Conservation (phyloP, 2,113 vertebrate genomes). For the Lota lota region DNA sequence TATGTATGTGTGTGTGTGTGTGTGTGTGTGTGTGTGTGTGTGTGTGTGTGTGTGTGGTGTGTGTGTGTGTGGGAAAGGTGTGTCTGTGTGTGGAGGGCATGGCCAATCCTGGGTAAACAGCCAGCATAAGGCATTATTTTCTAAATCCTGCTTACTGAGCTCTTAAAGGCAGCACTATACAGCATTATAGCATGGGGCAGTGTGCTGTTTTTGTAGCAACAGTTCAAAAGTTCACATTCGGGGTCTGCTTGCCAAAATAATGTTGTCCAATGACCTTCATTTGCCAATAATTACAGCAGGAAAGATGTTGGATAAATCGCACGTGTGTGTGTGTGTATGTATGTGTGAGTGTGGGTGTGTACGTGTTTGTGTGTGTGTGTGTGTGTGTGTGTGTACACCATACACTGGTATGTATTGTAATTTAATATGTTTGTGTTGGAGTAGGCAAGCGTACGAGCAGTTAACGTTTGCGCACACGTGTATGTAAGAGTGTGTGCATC, state of each 20-base stretch:
- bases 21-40: conserved; percentile 57
- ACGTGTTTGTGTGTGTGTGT: background rate
- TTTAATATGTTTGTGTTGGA: too few relatives aligned
- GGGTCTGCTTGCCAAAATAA: conserved; percentile 46
- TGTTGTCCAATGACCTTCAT: conserved; percentile 49
- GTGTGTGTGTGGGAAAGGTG: conserved; percentile 56
- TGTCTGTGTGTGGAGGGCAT: conserved; percentile 57
- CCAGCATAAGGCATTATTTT: conserved; percentile 94
- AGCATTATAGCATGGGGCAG: conserved; percentile 58
- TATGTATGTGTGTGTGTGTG: background rate
- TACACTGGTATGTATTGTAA: too few relatives aligned
- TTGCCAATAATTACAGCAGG: conserved; percentile 44
- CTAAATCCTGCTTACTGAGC: conserved; percentile 75
- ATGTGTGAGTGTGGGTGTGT: background rate
- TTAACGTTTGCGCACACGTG: background rate
- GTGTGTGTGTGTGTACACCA: background rate
- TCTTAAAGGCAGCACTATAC: conserved; percentile 76
- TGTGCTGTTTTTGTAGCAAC: conserved; percentile 58
- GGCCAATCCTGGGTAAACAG: conserved; percentile 75
- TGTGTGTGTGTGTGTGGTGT: background rate
- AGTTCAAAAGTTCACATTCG: conserved; percentile 67
- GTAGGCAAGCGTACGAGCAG: too few relatives aligned
- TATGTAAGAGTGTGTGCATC: background rate
- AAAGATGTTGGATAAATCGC: conserved; percentile 26
- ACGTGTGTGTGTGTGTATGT: conserved; percentile 20